A percentile compares a stretch with the other conserved stretches of the same genome.
These are phyloP conservation scores for Heliothis subflexa DNA, from an alignment of 1,140 invertebrate species.

Conservation along the genomic window DNA sequence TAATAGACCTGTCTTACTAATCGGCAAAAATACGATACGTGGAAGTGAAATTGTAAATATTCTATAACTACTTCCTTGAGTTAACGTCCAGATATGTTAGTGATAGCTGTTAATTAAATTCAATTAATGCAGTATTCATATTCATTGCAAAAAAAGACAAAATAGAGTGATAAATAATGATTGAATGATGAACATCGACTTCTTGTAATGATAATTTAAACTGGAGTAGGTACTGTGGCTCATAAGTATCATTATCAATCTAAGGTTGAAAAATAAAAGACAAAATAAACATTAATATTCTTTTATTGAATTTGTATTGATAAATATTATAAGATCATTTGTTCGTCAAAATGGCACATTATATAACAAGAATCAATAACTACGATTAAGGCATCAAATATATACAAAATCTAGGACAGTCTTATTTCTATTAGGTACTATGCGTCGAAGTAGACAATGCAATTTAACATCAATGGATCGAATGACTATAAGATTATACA, in stretches of 20 bases:
- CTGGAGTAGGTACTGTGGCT: too few species aligned
- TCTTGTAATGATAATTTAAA: too few species aligned
- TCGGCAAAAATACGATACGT: slow-evolving; percentile 15
- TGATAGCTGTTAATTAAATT: too few species aligned
- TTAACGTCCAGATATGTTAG: neutral
- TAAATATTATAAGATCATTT: slow-evolving; percentile 37
- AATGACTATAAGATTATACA: neutral
- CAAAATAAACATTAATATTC: slow-evolving; percentile 24
- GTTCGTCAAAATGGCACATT: slow-evolving; percentile 28
- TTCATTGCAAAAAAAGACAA: too few species aligned
- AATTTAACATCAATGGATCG: slow-evolving; percentile 1
- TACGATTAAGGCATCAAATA: slow-evolving; percentile 19
- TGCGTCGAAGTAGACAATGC: neutral
- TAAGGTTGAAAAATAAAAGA: slow-evolving; percentile 11
- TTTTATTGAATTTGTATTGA: slow-evolving; percentile 22
- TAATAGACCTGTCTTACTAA: slow-evolving; percentile 7
- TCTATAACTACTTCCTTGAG: slow-evolving; percentile 9
- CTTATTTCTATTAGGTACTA: slow-evolving; percentile 43
- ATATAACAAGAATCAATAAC: slow-evolving; percentile 6
- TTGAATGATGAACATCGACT: too few species aligned
- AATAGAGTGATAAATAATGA: too few species aligned
- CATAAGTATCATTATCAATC: too few species aligned
- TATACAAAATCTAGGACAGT: slow-evolving; percentile 23
- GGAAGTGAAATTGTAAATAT: slow-evolving; percentile 35
- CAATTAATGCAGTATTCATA: too few species aligned